Conservation (phyloP, 2,113 vertebrate species). For the Sander lucioperca region DNA sequence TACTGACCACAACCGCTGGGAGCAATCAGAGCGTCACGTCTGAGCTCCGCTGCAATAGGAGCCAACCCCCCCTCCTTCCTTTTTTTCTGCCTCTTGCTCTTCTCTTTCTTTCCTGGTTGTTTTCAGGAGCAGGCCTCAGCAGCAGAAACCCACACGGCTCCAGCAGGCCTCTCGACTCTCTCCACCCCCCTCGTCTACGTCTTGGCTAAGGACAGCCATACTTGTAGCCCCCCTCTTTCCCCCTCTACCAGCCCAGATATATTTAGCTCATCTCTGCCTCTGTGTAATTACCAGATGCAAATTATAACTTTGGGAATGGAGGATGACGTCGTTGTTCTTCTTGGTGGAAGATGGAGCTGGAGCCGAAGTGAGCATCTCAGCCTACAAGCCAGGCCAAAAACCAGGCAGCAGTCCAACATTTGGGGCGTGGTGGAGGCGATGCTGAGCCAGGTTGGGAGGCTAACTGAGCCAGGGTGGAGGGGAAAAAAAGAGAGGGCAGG, state of each 20-base stretch:
- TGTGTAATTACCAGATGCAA: slow-evolving; percentile 83
- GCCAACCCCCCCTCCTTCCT: slow-evolving; percentile 32
- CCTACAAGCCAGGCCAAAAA: slow-evolving; percentile 8
- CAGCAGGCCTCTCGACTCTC: slow-evolving; percentile 53
- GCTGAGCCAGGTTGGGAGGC: slow-evolving; percentile 50
- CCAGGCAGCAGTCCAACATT: slow-evolving; percentile 48
- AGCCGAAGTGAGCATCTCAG: slow-evolving; percentile 11
- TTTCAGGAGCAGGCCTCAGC: slow-evolving; percentile 67
- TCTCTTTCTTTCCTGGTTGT: slow-evolving; percentile 63
- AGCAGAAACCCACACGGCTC: slow-evolving; percentile 74
- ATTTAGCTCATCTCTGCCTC: slow-evolving; percentile 75
- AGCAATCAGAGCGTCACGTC: slow-evolving; percentile 80
- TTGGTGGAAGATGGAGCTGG: slow-evolving; percentile 50
- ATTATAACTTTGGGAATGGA: slow-evolving; percentile 75
- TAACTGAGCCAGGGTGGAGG: slow-evolving; percentile 16
- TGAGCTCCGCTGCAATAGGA: slow-evolving; percentile 73
- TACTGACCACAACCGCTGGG: slow-evolving; percentile 78
- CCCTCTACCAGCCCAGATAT: slow-evolving; percentile 63
- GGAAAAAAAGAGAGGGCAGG: not conserved
- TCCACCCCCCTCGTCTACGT: slow-evolving; percentile 22
- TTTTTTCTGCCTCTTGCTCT: slow-evolving; percentile 23
- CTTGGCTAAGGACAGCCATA: slow-evolving; percentile 35
- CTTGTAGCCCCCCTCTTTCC: slow-evolving; percentile 29
- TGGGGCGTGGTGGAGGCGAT: slow-evolving; percentile 63
- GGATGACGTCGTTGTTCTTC: slow-evolving; percentile 76